phyloP scores from a whole-genome alignment of 1,140 invertebrate species.

The Lasaia peninsularis region DNA sequence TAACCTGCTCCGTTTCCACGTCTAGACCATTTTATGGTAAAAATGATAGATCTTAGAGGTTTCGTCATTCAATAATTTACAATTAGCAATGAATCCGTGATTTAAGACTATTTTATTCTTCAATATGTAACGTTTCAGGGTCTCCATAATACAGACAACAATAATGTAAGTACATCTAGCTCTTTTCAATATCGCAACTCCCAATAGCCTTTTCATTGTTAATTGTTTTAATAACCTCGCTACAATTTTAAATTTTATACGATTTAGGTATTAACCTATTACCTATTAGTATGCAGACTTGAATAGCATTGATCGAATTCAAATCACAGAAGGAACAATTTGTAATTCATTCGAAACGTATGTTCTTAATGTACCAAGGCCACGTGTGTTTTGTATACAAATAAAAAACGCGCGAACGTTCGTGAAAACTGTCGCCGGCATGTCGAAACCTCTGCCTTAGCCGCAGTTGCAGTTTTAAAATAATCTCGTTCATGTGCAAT shows the following conservation, averaged over 20 bases:
- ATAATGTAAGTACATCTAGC: too few relatives aligned
- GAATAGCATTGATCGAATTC: background rate
- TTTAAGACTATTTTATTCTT: too few relatives aligned
- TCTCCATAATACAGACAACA: too few relatives aligned
- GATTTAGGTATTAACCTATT: background rate
- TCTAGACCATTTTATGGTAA: too few relatives aligned
- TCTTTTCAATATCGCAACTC: too few relatives aligned
- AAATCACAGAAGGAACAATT: background rate
- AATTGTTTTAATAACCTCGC: too few relatives aligned
- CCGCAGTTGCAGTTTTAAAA: constrained; percentile 31
- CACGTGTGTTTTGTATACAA: constrained; percentile 10
- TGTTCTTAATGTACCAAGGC: constrained; percentile 6
- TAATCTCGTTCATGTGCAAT: constrained; percentile 44
- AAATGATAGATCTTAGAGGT: too few relatives aligned
- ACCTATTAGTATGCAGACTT: background rate
- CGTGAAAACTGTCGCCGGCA: constrained; percentile 6
- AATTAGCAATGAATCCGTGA: too few relatives aligned
- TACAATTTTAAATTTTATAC: background rate
- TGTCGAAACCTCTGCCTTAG: constrained; percentile 17
- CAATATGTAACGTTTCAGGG: too few relatives aligned
- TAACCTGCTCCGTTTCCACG: too few relatives aligned
- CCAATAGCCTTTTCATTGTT: too few relatives aligned
- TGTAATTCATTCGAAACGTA: constrained; percentile 12
- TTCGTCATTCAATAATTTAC: too few relatives aligned
- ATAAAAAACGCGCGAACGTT: background rate